Base-by-base conservation (phyloP, 2,888 invertebrate species). In the Ormyrus labotus region DNA sequence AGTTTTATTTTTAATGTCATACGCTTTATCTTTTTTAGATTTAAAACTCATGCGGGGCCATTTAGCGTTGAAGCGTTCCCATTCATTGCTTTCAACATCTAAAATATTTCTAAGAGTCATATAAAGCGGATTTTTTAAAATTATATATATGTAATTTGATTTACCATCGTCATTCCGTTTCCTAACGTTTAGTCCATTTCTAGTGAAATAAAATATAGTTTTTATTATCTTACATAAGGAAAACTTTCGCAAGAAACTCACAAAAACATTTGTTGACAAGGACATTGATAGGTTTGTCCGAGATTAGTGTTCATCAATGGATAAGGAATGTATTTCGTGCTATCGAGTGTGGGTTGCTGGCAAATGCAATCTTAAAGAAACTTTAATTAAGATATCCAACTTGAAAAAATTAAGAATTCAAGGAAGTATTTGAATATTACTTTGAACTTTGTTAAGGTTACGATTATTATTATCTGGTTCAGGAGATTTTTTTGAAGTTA, bases 1-100 rank as follows among this genome's bases (percentile, higher is more conserved):
- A 34, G 60, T 81, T 79, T 78, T 77, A 51, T 81, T n/a, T 72
- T 85, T 88, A 0, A 86, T 82, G 83, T 87, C 84, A 61, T 87
- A 88, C 0, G 84, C 72, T 79, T 87, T 86, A 47, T 85, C 83
- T 55, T 83, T 84, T 47, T 83, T 85, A 34, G 82, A 81, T 5
- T 76, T 63, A 74, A 81, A 85, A 73, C 76, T 84, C 45, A 78
- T 84, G 34, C 73, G 82, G 1, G 85, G 83, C 85, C 85, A 87
- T 78, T 85, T 88, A 83, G 84, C 85, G 57, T 82, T 86, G 13
- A 87, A 85, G 57, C 85, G 85, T 47, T 80, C 82, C 84, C 84
- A 84, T 55, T 71, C 51, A 45, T 50, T 50, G n/a, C 4, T n/a
- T 55, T 6, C 55, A 13, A 57, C 61, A 58, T 75, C 80, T 73